These are phyloP conservation scores for Centropristis striata DNA, from an alignment of 2,113 vertebrate species.

Conservation along the genomic window DNA sequence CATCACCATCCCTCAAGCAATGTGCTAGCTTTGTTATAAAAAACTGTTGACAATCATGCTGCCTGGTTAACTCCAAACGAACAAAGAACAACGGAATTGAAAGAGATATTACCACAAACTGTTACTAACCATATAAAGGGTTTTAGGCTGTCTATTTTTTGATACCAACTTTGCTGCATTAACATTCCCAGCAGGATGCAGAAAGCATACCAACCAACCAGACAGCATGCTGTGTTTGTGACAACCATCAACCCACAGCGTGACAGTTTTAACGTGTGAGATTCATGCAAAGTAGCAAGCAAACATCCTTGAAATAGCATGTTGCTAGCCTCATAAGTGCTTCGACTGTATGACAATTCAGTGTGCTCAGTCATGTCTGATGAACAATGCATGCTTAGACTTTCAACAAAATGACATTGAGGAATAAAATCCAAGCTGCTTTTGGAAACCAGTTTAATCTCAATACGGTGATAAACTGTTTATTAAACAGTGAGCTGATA, in stretches of 20 bases:
- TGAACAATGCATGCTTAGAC: background rate
- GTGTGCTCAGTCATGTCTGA: background rate
- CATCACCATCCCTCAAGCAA: too few relatives aligned
- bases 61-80: too few relatives aligned
- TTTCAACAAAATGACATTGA: slow-evolving; percentile 2
- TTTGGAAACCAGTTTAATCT: slow-evolving; percentile 10
- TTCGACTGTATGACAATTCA: background rate
- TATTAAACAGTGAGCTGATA: slow-evolving; percentile 26
- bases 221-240: background rate
- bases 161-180: slow-evolving; percentile 22
- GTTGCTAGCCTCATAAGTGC: background rate
- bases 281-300: slow-evolving; percentile 5
- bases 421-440: background rate
- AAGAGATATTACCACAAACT: background rate
- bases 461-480: slow-evolving; percentile 27
- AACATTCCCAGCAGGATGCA: slow-evolving; percentile 32
- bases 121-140: background rate
- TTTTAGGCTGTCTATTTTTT: slow-evolving; percentile 7
- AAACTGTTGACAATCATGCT: background rate
- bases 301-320: background rate
- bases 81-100: background rate
- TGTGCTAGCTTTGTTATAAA: background rate
- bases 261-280: background rate
- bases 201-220: slow-evolving; percentile 7
- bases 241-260: background rate